Percentiles rank a stretch among this genome's conserved stretches.
Conservation (phyloP, 2,113 vertebrate genomes). For the Blennius ocellaris region DNA sequence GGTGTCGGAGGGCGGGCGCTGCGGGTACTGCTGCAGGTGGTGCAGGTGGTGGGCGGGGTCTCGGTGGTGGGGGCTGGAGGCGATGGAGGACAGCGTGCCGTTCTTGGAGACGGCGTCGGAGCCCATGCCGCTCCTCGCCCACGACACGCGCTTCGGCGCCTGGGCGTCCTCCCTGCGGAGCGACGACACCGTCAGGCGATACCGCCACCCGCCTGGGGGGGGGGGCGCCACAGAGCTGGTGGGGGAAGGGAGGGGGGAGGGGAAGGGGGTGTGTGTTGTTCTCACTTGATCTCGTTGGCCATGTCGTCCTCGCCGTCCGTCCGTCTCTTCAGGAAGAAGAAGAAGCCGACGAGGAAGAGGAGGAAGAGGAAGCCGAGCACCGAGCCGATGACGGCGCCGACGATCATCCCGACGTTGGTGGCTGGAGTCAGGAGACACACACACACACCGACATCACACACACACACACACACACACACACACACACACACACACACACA, state of each 20-base stretch:
- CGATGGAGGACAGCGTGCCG: slow-evolving; percentile 90
- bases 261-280: too few species aligned
- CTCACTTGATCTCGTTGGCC: slow-evolving; percentile 94
- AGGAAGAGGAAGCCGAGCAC: slow-evolving; percentile 83
- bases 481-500: too few species aligned
- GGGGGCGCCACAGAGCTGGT: too few species aligned
- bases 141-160: slow-evolving; percentile 89
- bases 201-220: too few species aligned
- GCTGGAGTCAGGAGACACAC: slow-evolving; percentile 52
- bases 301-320: slow-evolving; percentile 85
- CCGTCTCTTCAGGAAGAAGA: slow-evolving; percentile 77
- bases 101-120: slow-evolving; percentile 91
- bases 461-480: too few species aligned
- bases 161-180: slow-evolving; percentile 88
- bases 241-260: too few species aligned
- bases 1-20: slow-evolving; percentile 82
- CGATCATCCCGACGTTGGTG: slow-evolving; percentile 81
- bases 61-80: slow-evolving; percentile 82
- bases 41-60: slow-evolving; percentile 67
- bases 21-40: slow-evolving; percentile 80
- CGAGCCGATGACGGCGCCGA: slow-evolving; percentile 86
- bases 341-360: slow-evolving; percentile 71
- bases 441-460: too few species aligned
- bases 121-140: slow-evolving; percentile 87
- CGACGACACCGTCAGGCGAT: neutral